These are phyloP conservation scores for Caenorhabditis auriculariae DNA, from an alignment of 2,888 invertebrate species.

Conservation along the genomic window DNA sequence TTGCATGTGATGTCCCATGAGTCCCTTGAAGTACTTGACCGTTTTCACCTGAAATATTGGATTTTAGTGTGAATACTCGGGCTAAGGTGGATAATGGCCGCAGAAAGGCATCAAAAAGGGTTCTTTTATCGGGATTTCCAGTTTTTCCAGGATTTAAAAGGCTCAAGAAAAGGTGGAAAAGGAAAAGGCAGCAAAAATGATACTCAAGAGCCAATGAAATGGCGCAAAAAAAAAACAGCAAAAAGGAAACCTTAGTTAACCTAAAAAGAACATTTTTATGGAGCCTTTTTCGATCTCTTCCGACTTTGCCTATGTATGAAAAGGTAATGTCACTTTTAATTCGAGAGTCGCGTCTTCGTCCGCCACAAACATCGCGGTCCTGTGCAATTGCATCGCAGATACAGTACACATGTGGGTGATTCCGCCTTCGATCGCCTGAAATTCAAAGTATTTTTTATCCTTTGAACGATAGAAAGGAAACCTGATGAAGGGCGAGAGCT, in stretches of 20 bases:
- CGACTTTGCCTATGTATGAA: neutral
- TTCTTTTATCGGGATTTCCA: too few relatives aligned
- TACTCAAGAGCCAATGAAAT: too few relatives aligned
- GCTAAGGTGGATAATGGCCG: too few relatives aligned
- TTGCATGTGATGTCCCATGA: constrained; percentile 63
- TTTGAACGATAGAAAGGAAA: too few relatives aligned
- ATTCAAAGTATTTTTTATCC: too few relatives aligned
- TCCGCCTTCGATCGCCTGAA: constrained; percentile 91
- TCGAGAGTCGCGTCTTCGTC: constrained; percentile 97
- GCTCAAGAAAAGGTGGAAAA: too few relatives aligned
- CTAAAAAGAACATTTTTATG: too few relatives aligned
- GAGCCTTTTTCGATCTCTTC: too few relatives aligned
- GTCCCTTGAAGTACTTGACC: constrained; percentile 90
- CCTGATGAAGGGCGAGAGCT: constrained; percentile 85
- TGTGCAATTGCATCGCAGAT: constrained; percentile 89
- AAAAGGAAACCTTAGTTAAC: neutral
- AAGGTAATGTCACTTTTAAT: constrained; percentile 71
- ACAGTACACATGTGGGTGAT: constrained; percentile 99
- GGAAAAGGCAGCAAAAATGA: neutral
- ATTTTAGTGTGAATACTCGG: neutral
- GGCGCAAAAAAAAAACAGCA: too few relatives aligned
- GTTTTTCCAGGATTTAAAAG: too few relatives aligned
- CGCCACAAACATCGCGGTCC: constrained; percentile 86
- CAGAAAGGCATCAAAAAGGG: too few relatives aligned
- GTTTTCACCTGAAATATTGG: constrained; percentile 74